Evolutionary conservation across 2,888 invertebrate species (phyloP), one percentile per base, ranked within the genome.

Genomic region (Watsonalla binaria): DNA sequence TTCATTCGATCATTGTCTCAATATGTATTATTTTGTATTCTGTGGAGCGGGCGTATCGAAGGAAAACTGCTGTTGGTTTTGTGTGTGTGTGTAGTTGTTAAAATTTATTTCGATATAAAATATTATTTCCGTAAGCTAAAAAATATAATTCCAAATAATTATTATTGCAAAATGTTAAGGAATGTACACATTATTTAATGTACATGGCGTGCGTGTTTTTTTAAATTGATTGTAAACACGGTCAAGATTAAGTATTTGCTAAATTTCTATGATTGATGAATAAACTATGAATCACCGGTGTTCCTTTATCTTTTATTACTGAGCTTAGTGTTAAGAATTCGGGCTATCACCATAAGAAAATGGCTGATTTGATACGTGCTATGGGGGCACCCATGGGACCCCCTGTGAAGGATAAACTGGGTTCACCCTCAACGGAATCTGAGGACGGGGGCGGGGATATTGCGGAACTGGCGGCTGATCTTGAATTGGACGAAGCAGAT

Each of bases 391-490:
- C 93, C 59, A 91, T 92, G 56, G 93, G 93, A 84, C 93, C 93
- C 85, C 93, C 93, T 76, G 86, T 90, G 68, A 94, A 94, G 90
- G 94, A 94, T 85, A 94, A 94, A 86, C 86, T 95, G 65, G 95
- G 96, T 62, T 96, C 96, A 57, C 96, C 96, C 48, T 96, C 96
- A 65, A 96, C 96, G 55, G 96, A 96, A 74, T 96, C 96, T 56
- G 96, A 96, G 72, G 96, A 96, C 78, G 96, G 96, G 46, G 95
- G 94, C 68, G 93, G 91, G 48, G 93, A 93, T 70, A 78, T 93
- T 62, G 92, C 91, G 11, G 93, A 93, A 72, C 80, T 93, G 62
- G 92, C 92, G 15, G 93, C 93, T 53, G 94, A 94, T 78, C 84
- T 93, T 58, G 95, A 95, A 74, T 86, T 93, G 51, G 95, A 95